Conservation (phyloP, 2,888 invertebrate genomes). For the Andrena bucephala region DNA sequence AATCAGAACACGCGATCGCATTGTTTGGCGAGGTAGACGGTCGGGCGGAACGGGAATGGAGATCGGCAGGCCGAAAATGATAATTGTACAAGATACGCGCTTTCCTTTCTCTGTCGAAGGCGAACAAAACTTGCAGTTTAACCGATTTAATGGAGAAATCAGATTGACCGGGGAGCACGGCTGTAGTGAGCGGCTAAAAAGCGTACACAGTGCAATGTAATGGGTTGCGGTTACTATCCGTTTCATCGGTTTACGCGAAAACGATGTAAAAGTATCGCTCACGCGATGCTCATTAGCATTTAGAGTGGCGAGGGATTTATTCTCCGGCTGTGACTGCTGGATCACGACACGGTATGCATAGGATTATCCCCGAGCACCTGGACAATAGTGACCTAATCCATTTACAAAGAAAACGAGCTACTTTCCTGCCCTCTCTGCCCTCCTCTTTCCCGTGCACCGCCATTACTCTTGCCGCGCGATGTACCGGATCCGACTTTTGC, state of each 20-base stretch:
- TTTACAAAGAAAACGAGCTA: constrained; percentile 72
- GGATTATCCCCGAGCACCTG: constrained; percentile 75
- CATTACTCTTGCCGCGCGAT: constrained; percentile 1
- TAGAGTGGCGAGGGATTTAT: constrained; percentile 80
- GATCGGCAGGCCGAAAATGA: not conserved
- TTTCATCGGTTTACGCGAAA: constrained; percentile 69
- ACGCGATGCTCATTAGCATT: constrained; percentile 78
- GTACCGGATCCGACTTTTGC: constrained; percentile 20
- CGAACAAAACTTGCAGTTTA: not conserved
- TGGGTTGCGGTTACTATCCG: constrained; percentile 49
- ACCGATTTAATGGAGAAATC: not conserved
- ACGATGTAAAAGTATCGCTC: constrained; percentile 72
- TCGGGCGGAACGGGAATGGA: not conserved
- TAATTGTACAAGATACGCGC: too few relatives aligned
- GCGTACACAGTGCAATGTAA: constrained; percentile 28
- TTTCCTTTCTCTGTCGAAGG: too few relatives aligned
- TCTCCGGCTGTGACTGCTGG: constrained; percentile 73
- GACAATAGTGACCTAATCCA: constrained; percentile 72
- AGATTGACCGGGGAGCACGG: not conserved
- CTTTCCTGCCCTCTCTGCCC: constrained; percentile 33
- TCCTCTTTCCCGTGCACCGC: not conserved
- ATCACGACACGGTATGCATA: constrained; percentile 78
- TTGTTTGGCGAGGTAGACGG: not conserved
- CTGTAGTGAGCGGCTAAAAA: constrained; percentile 21
- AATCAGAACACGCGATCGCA: not conserved